A percentile compares a stretch with the other conserved stretches of the same genome.
Conservation (phyloP, 2,113 vertebrate species). For the Oreochromis tanganicae region DNA sequence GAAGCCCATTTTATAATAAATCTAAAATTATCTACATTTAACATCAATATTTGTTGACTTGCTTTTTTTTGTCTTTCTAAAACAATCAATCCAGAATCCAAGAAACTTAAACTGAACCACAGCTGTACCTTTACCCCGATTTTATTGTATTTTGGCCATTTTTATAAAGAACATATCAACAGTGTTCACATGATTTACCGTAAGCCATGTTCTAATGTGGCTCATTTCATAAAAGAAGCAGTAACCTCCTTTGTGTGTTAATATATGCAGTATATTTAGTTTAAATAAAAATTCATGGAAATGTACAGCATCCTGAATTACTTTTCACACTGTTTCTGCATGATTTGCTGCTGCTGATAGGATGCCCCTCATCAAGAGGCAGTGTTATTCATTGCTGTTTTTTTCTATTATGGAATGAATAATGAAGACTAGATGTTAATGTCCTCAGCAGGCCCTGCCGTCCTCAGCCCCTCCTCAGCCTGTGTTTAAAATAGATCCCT, state of each 20-base stretch:
- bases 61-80: background rate
- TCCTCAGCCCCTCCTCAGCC: background rate
- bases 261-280: background rate
- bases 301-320: background rate
- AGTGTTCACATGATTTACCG: background rate
- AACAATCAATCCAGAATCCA: background rate
- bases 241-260: background rate
- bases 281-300: background rate
- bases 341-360: background rate
- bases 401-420: background rate
- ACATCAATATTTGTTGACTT: background rate
- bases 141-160: background rate
- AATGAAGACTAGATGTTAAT: background rate
- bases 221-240: background rate
- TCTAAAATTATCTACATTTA: background rate
- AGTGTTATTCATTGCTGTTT: background rate
- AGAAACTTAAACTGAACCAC: background rate
- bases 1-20: background rate
- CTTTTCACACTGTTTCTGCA: background rate
- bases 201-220: background rate
- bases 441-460: background rate
- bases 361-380: background rate
- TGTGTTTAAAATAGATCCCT: conserved; percentile 12
- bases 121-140: background rate
- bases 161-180: background rate